Conservation (phyloP, 2,797 vertebrate species). For the Vultur gryphus region DNA sequence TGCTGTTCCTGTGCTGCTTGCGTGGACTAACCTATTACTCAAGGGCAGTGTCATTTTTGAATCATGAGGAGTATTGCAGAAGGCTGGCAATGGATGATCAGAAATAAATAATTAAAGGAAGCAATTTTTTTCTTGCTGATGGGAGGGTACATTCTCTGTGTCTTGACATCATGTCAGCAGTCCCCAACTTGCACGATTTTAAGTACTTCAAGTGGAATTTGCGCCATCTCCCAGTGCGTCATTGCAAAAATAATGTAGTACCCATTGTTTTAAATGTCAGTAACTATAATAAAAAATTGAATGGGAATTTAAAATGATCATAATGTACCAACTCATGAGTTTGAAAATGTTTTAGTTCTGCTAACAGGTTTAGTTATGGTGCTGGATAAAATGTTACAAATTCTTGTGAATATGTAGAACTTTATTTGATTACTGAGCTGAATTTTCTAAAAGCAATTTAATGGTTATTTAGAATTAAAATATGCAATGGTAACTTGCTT, state of each 20-base stretch:
- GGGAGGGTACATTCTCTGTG: background rate
- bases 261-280: constrained; percentile 1
- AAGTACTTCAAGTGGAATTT: constrained; percentile 9
- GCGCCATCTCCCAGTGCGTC: background rate
- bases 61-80: background rate
- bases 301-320: constrained; percentile 13
- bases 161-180: background rate
- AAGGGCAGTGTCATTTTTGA: background rate
- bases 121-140: background rate
- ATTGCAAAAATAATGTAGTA: constrained; percentile 20
- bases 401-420: background rate
- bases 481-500: background rate
- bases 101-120: background rate
- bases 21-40: background rate
- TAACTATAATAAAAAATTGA: constrained; percentile 23
- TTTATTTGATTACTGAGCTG: background rate
- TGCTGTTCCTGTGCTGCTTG: background rate
- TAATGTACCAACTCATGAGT: background rate
- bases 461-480: background rate
- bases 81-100: background rate
- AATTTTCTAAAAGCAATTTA: background rate
- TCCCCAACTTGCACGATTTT: background rate
- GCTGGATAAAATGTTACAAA: background rate
- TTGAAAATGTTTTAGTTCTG: constrained; percentile 1
- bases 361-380: background rate